Evolutionary conservation across 2,797 vertebrate species (phyloP), one percentile per base, ranked within the genome.

Genomic region (Potorous gilbertii): DNA sequence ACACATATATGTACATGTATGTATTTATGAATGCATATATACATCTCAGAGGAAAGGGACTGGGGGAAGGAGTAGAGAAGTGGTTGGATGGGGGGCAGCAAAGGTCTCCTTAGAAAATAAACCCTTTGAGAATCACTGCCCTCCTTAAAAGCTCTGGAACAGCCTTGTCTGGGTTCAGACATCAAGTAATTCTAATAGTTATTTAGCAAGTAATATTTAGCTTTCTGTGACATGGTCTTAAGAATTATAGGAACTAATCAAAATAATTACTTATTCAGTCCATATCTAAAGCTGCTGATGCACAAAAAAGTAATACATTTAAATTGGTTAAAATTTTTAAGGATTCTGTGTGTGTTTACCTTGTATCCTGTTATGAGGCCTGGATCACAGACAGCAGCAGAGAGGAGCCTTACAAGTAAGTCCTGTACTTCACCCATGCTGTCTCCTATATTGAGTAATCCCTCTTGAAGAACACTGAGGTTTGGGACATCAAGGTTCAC

Each of bases 321-420:
- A 87, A 66, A 96, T 31, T 81, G 96, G 91, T 54, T 96, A 27
- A 95, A 62, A 91, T 91, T 95, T 14, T 55, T 24, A 90, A 93
- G 93, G 89, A n/a, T 13, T 93, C 56, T 57, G 56, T 90, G 28
- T 56, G 74, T 46, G 94, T 97, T 98, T 99, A 99, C 99, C 99
- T 99, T 99, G 97, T 99, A 99, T 97, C 99, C 99, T 93, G 99
- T 98, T 92, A 99, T 99, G 93, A 99, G 98, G 96, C 99, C 99
- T 12, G 99, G 99, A 98, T 99, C 99, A 97, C 99, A 99, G 91
- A 99, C 98, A 90, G 99, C 99, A 93, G 99, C 99, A 91, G 99
- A 99, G 87, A 99, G 98, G 98, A 99, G 98, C 97, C 98, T 99
- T 96, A 99, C 99, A 96, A 99, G 99, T 98, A 99, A 98, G 98